Evolutionary conservation across 2,888 invertebrate species (phyloP), one percentile per base, ranked within the genome.

Genomic region (Rutpela maculata): DNA sequence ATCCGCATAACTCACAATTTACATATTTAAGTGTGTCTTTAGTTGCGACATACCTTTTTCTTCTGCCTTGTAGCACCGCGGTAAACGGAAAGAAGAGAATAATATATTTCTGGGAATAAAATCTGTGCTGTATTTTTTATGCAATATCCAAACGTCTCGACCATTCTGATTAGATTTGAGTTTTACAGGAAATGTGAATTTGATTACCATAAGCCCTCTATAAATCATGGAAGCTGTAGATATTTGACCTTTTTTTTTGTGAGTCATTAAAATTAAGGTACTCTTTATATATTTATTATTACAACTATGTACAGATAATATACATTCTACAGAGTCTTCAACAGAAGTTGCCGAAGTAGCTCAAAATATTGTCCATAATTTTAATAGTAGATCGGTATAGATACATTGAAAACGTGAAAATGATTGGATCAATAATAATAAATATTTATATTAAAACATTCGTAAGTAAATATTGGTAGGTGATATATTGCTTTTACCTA

Each of bases 1-100:
- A 80, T 77, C 78, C 78, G 81, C 85, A 82, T 84, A 85, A 82
- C 82, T 84, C 77, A 77, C 80, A 82, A 85, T 85, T 85, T 85
- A 80, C 84, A 85, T 85, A 84, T 82, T 82, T 79, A 77, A 79
- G 77, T 78, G 67, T 68, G 75, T 75, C 31, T 38, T 63, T 75
- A 75, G 75, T 26, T 75, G 60, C 60, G 74, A 70, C 69, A 60
- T 77, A 65, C 69, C 74, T 77, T 75, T 50, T 69, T 74, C 68
- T 56, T 72, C 50, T 70, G 62, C 57, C 63, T 35, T 17, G 55
- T n/a, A 18, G 65, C 65, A 15, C 26, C 56, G 57, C 56, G 22
- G 56, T 17, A 38, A 70, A 43, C 15, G 70, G 70, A 56, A 70
- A 19, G 69, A 70, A 56, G 50, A 70, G 55, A 55, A 59, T 57